Conservation (phyloP, 2,888 invertebrate species). For the Zygogramma bicolorata region DNA sequence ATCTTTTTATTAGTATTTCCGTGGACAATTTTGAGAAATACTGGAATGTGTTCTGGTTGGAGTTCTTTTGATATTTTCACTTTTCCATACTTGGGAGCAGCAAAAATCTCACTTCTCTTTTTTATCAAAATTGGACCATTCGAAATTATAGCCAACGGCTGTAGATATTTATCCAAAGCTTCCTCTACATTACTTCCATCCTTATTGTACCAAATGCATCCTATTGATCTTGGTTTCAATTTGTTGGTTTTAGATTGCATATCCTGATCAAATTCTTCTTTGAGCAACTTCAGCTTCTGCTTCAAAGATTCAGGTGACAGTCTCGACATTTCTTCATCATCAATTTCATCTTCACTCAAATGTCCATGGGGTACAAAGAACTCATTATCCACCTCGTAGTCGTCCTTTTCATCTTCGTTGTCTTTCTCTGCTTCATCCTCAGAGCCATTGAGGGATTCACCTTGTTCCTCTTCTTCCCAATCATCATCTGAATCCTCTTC, state of each 20-base stretch:
- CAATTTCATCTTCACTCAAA: slow-evolving; percentile 85
- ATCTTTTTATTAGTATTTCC: slow-evolving; percentile 73
- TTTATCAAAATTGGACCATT: slow-evolving; percentile 66
- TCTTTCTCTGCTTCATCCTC: slow-evolving; percentile 83
- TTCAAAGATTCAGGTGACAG: slow-evolving; percentile 85
- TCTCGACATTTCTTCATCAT: slow-evolving; percentile 70
- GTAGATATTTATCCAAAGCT: slow-evolving; percentile 73
- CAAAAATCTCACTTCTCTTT: slow-evolving; percentile 53
- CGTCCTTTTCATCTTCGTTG: slow-evolving; percentile 82
- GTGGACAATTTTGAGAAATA: slow-evolving; percentile 76
- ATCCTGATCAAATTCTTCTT: slow-evolving; percentile 89
- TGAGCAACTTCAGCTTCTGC: slow-evolving; percentile 83
- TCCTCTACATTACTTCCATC: slow-evolving; percentile 73
- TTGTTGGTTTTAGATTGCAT: slow-evolving; percentile 86
- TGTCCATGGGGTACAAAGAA: slow-evolving; percentile 97
- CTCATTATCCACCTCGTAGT: slow-evolving; percentile 93
- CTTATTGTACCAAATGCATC: slow-evolving; percentile 81
- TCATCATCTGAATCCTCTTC: slow-evolving; percentile 96
- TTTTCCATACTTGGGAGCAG: slow-evolving; percentile 41
- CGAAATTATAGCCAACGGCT: slow-evolving; percentile 70
- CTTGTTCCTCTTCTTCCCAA: slow-evolving; percentile 97
- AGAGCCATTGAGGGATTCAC: slow-evolving; percentile 88
- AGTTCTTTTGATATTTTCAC: slow-evolving; percentile 56
- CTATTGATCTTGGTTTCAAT: slow-evolving; percentile 85
- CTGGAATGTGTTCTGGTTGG: slow-evolving; percentile 71